Percentiles rank a stretch among this genome's conserved stretches.
Conservation (phyloP, 2,888 invertebrate species). For the Linnaemya vulpina region DNA sequence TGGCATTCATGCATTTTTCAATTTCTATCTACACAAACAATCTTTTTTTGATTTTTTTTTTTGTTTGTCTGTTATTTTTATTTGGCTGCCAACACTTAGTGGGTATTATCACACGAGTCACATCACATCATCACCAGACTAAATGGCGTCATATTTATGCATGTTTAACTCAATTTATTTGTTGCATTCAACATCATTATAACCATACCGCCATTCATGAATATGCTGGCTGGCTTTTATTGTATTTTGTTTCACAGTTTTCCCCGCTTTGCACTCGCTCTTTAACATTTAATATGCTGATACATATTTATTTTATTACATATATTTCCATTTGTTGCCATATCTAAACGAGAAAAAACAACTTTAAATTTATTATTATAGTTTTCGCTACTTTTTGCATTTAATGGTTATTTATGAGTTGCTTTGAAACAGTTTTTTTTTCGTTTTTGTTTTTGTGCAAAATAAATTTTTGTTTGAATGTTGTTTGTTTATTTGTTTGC, state of each 20-base stretch:
- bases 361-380: slow-evolving; percentile 56
- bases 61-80: slow-evolving; percentile 1
- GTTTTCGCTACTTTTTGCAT: slow-evolving; percentile 61
- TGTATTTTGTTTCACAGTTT: slow-evolving; percentile 34
- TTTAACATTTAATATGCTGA: slow-evolving; percentile 37
- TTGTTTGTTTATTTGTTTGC: slow-evolving; percentile 22
- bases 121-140: slow-evolving; percentile 61
- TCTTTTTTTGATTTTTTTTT: slow-evolving; percentile 37
- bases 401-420: slow-evolving; percentile 68
- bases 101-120: slow-evolving; percentile 51
- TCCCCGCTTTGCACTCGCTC: slow-evolving; percentile 26
- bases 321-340: slow-evolving; percentile 54
- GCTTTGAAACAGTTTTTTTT: slow-evolving; percentile 54
- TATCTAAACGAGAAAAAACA: slow-evolving; percentile 38
- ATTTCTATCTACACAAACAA: slow-evolving; percentile 11
- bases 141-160: slow-evolving; percentile 70
- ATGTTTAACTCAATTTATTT: slow-evolving; percentile 57
- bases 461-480: slow-evolving; percentile 8
- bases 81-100: slow-evolving; percentile 39
- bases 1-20: slow-evolving; percentile 32
- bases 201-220: slow-evolving; percentile 22
- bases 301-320: slow-evolving; percentile 60
- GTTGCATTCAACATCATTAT: slow-evolving; percentile 57
- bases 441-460: neutral
- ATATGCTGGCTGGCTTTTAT: slow-evolving; percentile 39